Conservation (phyloP, 2,797 vertebrate genomes). For the Antennarius maculatus region DNA sequence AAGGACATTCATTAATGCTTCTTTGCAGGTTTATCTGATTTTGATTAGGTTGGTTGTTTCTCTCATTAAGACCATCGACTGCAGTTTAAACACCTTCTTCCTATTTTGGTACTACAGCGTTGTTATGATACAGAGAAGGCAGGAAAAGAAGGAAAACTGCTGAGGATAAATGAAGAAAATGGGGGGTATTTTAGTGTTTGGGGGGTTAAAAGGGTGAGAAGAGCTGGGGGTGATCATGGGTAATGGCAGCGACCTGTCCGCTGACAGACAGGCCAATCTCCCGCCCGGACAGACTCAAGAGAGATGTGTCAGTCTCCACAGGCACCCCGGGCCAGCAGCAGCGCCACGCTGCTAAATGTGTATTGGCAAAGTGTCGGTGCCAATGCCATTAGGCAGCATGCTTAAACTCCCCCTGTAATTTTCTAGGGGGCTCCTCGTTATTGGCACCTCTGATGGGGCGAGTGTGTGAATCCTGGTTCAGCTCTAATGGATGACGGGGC, state of each 20-base stretch:
- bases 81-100: slow-evolving; percentile 40
- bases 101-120: slow-evolving; percentile 35
- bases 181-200: slow-evolving; percentile 28
- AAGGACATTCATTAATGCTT: slow-evolving; percentile 30
- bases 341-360: slow-evolving; percentile 70
- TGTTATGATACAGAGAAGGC: slow-evolving; percentile 22
- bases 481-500: slow-evolving; percentile 74
- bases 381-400: slow-evolving; percentile 74
- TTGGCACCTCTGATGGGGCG: slow-evolving; percentile 79
- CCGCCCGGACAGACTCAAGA: slow-evolving; percentile 71
- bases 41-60: slow-evolving; percentile 34
- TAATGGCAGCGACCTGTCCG: slow-evolving; percentile 66
- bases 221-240: slow-evolving; percentile 74
- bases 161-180: slow-evolving; percentile 38
- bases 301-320: slow-evolving; percentile 74
- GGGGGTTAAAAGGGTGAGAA: slow-evolving; percentile 61
- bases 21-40: slow-evolving; percentile 40
- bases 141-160: slow-evolving; percentile 23
- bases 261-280: slow-evolving; percentile 82
- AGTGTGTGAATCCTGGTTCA: slow-evolving; percentile 77
- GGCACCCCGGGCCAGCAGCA: slow-evolving; percentile 83
- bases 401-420: slow-evolving; percentile 80
- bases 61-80: slow-evolving; percentile 45
- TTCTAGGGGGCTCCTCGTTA: slow-evolving; percentile 76
- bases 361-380: slow-evolving; percentile 75